These are phyloP conservation scores for Aurelia coerulea DNA, from an alignment of 30 jellyfish, hydroid and myxozoan species.

Conservation along the genomic window DNA sequence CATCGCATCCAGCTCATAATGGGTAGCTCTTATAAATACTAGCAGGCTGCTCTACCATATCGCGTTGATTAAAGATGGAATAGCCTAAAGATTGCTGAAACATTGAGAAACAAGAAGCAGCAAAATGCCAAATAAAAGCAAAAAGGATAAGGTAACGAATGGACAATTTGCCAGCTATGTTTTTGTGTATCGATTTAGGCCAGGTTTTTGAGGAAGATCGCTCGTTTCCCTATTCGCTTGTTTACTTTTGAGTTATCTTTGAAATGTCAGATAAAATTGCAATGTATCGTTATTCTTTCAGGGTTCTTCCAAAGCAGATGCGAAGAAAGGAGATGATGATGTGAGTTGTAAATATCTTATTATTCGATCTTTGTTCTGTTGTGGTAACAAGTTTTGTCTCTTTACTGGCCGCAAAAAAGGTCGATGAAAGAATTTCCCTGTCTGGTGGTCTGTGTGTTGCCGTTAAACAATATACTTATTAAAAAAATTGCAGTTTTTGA, in stretches of 20 bases:
- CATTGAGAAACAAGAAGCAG: conserved; percentile 3
- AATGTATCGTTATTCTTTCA: neutral
- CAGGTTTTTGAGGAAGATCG: neutral
- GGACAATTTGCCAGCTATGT: neutral
- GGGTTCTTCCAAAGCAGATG: conserved; percentile 56
- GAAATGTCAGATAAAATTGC: too few relatives aligned
- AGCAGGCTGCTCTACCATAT: conserved; percentile 18
- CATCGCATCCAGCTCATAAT: neutral
- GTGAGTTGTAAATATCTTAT: conserved; percentile 22
- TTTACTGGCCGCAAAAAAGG: too few relatives aligned
- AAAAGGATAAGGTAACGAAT: conserved; percentile 92
- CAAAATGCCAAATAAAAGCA: conserved; percentile 90
- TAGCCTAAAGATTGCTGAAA: neutral
- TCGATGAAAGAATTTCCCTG: too few relatives aligned
- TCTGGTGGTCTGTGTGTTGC: too few relatives aligned
- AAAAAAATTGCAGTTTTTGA: too few relatives aligned
- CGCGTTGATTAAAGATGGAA: conserved; percentile 25
- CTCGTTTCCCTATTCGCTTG: neutral
- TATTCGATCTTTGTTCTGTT: neutral
- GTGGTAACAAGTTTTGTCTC: neutral
- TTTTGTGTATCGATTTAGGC: neutral
- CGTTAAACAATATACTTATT: too few relatives aligned
- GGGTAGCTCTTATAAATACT: too few relatives aligned
- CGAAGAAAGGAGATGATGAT: conserved; percentile 67
- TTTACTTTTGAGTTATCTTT: neutral